These are phyloP conservation scores for Anagyrus pseudococci DNA, from an alignment of 2,888 invertebrate genomes.

Conservation along the genomic window DNA sequence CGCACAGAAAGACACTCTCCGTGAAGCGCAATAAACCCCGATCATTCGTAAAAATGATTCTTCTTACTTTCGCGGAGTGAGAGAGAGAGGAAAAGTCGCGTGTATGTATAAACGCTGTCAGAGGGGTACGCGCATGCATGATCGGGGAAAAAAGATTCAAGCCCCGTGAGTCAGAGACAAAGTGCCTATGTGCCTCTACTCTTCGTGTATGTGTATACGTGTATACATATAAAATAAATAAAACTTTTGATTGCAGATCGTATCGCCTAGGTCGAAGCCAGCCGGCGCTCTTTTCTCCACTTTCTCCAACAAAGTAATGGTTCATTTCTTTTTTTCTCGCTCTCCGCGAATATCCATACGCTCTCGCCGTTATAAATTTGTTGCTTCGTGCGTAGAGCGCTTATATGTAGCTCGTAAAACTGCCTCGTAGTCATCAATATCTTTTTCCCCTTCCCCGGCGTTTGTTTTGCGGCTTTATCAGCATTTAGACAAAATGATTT, in stretches of 20 bases:
- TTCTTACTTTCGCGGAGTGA: background rate
- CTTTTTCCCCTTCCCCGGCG: no score
- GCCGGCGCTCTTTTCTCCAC: background rate
- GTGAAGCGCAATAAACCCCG: background rate
- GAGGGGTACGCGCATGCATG: background rate
- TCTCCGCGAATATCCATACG: no score
- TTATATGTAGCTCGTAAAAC: no score
- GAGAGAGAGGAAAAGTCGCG: background rate
- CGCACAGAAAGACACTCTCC: no score
- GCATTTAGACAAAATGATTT: no score
- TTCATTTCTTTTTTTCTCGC: no score
- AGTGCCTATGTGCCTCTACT: background rate
- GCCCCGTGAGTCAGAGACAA: background rate
- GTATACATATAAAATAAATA: background rate
- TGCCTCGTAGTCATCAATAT: no score
- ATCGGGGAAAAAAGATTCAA: background rate
- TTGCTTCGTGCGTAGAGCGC: no score
- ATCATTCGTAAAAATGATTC: background rate
- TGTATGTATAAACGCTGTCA: background rate
- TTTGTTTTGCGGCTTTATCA: no score
- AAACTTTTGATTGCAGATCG: background rate
- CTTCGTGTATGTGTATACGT: background rate
- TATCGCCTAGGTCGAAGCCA: background rate
- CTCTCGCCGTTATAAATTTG: no score
- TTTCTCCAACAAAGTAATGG: background rate